phyloP scores from a whole-genome alignment of 2,888 invertebrate species.

The Coremacera marginata region DNA sequence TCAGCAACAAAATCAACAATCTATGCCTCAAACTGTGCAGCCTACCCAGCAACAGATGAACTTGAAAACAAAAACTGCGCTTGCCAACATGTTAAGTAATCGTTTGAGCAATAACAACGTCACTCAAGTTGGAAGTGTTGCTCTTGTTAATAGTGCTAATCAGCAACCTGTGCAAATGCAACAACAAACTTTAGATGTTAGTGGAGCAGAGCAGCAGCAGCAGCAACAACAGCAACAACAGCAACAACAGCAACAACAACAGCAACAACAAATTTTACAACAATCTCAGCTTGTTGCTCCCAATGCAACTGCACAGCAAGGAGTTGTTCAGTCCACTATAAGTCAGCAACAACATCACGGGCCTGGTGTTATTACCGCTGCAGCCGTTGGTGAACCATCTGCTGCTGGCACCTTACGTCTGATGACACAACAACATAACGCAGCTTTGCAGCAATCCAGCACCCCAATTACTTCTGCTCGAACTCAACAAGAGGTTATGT shows the following conservation, averaged over 20 bases:
- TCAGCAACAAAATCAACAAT: constrained; percentile 67
- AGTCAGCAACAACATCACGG: constrained; percentile 49
- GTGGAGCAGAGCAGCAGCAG: constrained; percentile 51
- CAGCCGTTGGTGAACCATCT: constrained; percentile 70
- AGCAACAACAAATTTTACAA: constrained; percentile 54
- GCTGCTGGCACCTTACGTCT: constrained; percentile 81
- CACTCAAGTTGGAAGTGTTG: constrained; percentile 39
- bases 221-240: constrained; percentile 53
- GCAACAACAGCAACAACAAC: constrained; percentile 53
- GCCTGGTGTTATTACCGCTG: constrained; percentile 26
- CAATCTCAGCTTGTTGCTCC: constrained; percentile 61
- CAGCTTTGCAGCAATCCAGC: constrained; percentile 71
- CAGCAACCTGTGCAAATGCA: constrained; percentile 38
- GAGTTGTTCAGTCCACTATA: constrained; percentile 58
- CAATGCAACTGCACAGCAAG: constrained; percentile 51
- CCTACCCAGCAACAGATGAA: constrained; percentile 77
- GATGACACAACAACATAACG: constrained; percentile 87
- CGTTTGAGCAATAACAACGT: constrained; percentile 75
- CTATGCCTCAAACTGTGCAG: constrained; percentile 53
- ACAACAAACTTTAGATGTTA: constrained; percentile 62
- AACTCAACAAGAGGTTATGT: constrained; percentile 71
- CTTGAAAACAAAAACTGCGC: constrained; percentile 90
- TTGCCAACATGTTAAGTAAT: constrained; percentile 93
- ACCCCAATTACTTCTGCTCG: constrained; percentile 66
- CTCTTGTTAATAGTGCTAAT: constrained; percentile 20